Percentiles rank a stretch among this genome's conserved stretches.
phyloP scores from a whole-genome alignment of 2,888 invertebrate species.

The Chalcis sispes region DNA sequence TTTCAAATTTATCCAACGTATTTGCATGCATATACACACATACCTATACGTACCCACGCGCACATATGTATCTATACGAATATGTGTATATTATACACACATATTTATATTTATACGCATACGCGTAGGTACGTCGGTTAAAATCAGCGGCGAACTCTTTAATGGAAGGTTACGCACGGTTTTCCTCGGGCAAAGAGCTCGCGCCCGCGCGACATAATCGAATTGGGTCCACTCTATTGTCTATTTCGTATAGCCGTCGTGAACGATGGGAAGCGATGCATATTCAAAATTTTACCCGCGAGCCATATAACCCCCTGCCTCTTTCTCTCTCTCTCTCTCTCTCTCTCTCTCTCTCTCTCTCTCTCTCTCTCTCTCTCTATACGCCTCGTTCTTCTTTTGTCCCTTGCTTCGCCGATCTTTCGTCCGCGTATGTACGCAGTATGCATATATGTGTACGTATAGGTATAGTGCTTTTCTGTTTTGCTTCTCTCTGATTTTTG shows the following conservation, averaged over 20 bases:
- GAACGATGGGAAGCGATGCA: conserved; percentile 71
- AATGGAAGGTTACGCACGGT: conserved; percentile 68
- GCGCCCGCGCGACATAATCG: conserved; percentile 65
- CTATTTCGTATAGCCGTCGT: conserved; percentile 61
- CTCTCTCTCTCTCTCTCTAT: not conserved
- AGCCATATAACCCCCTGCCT: conserved; percentile 67
- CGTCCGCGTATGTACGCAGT: too few species aligned
- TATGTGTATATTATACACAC: too few species aligned
- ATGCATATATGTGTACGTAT: too few species aligned
- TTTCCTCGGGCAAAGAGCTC: conserved; percentile 65
- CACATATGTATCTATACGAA: not conserved
- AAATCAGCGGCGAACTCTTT: conserved; percentile 66
- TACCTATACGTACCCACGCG: not conserved
- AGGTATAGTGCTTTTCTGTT: too few species aligned
- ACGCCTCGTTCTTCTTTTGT: not conserved
- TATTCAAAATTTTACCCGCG: conserved; percentile 75
- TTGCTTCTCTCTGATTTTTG: too few species aligned
- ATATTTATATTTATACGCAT: not conserved
- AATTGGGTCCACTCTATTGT: conserved; percentile 69
- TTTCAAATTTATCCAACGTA: conserved; percentile 50
- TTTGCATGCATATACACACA: conserved; percentile 42
- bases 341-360: not conserved
- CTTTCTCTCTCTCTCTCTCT: not conserved
- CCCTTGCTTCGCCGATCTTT: not conserved
- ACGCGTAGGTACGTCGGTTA: not conserved